Conservation (phyloP, 2,888 invertebrate species). For the Agonopterix heracliana region DNA sequence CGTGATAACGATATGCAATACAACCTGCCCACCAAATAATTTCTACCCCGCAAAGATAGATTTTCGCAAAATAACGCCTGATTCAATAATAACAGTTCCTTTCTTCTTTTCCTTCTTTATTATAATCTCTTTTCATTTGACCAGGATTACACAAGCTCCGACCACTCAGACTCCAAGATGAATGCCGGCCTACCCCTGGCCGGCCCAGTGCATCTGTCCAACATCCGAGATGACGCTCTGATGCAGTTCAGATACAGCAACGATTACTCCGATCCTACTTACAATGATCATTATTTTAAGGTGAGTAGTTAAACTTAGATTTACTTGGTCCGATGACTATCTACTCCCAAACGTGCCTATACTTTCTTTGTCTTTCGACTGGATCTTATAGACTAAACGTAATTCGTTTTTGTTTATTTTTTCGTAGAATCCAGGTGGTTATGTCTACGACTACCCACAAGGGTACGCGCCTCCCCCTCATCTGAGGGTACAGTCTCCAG, state of each 20-base stretch:
- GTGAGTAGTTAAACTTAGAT: slow-evolving; percentile 27
- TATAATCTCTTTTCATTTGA: slow-evolving; percentile 5
- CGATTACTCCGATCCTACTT: slow-evolving; percentile 86
- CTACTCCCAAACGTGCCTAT: no score
- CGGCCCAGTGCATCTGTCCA: slow-evolving; percentile 84
- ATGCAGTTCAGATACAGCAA: slow-evolving; percentile 79
- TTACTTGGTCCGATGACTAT: not conserved
- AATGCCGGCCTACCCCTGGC: slow-evolving; percentile 81
- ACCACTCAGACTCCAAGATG: slow-evolving; percentile 57
- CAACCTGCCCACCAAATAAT: no score
- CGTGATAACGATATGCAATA: no score
- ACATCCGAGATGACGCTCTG: slow-evolving; percentile 75
- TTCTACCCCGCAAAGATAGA: no score
- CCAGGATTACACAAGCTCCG: slow-evolving; percentile 74
- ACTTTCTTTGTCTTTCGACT: no score
- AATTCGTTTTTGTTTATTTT: no score
- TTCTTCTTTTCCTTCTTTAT: not conserved
- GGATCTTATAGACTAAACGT: no score
- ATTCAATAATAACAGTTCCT: no score
- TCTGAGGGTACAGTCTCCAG: slow-evolving; percentile 61
- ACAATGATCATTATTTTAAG: slow-evolving; percentile 74
- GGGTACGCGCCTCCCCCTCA: slow-evolving; percentile 64
- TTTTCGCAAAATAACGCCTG: no score
- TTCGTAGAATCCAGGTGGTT: slow-evolving; percentile 54
- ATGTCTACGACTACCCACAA: slow-evolving; percentile 66